phyloP scores from a whole-genome alignment of 2,797 vertebrate genomes.

The Pogonophryne albipinna region DNA sequence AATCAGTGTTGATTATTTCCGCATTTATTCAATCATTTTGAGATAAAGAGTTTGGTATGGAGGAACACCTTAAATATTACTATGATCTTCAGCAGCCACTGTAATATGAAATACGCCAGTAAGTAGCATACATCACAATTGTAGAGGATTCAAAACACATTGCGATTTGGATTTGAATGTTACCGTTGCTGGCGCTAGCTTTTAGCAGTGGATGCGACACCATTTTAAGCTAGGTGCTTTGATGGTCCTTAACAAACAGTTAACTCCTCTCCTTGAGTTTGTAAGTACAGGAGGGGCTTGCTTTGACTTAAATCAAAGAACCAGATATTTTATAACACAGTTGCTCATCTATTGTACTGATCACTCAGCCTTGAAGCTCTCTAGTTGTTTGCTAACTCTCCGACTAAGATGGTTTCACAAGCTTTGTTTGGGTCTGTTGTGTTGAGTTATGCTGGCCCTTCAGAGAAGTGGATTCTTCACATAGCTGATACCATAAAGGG shows the following conservation, averaged over 20 bases:
- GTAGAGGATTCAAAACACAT: neutral
- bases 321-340: neutral
- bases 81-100: neutral
- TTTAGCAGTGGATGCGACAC: slow-evolving; percentile 9
- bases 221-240: neutral
- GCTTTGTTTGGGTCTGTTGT: slow-evolving; percentile 43
- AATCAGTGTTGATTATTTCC: neutral
- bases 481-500: slow-evolving; percentile 53
- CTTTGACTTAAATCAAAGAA: neutral
- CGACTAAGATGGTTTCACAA: slow-evolving; percentile 37
- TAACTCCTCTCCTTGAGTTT: neutral
- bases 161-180: neutral
- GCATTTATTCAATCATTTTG: neutral
- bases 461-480: slow-evolving; percentile 55
- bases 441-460: slow-evolving; percentile 32
- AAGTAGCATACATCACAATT: neutral
- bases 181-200: neutral
- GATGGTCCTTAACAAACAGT: slow-evolving; percentile 2
- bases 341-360: neutral
- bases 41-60: neutral
- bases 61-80: neutral
- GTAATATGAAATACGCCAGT: neutral
- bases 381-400: neutral
- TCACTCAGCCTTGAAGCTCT: neutral
- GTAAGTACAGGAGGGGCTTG: no score